Evolutionary conservation across 2,113 vertebrate species (phyloP).

Genomic region (Oriolus oriolus): DNA sequence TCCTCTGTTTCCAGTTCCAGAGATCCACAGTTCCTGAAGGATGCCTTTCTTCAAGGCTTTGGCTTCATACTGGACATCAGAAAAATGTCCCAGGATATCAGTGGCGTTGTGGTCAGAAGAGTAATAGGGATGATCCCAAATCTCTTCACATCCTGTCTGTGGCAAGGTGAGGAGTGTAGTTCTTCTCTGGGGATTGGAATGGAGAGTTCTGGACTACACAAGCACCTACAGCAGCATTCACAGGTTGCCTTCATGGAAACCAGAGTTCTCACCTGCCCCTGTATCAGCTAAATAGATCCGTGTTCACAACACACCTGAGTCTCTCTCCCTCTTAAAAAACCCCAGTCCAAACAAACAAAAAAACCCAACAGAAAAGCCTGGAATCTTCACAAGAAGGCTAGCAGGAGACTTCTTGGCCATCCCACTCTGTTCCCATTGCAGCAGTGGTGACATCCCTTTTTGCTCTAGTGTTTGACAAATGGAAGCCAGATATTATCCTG

Average conservation of each 20-base stretch:
- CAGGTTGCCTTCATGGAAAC: background rate
- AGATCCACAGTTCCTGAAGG: background rate
- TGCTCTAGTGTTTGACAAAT: background rate
- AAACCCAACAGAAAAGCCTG: background rate
- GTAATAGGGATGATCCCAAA: background rate
- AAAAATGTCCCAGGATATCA: background rate
- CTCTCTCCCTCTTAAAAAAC: background rate
- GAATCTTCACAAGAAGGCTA: background rate
- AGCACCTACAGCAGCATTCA: background rate
- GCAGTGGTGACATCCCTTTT: background rate
- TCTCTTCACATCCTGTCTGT: background rate
- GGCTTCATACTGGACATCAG: background rate
- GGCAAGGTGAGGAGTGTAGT: background rate
- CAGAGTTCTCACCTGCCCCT: background rate
- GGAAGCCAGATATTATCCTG: background rate
- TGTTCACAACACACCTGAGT: background rate
- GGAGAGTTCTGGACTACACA: background rate
- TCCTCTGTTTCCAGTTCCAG: background rate
- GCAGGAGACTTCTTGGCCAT: background rate
- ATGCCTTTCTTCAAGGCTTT: background rate
- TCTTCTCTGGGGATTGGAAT: background rate
- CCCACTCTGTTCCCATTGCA: background rate
- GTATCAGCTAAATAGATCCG: background rate
- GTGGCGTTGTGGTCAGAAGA: background rate
- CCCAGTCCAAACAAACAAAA: background rate